Evolutionary conservation across 1,140 invertebrate genomes (phyloP), one percentile per base, ranked within the genome.

Genomic region (Palaemon carinicauda): DNA sequence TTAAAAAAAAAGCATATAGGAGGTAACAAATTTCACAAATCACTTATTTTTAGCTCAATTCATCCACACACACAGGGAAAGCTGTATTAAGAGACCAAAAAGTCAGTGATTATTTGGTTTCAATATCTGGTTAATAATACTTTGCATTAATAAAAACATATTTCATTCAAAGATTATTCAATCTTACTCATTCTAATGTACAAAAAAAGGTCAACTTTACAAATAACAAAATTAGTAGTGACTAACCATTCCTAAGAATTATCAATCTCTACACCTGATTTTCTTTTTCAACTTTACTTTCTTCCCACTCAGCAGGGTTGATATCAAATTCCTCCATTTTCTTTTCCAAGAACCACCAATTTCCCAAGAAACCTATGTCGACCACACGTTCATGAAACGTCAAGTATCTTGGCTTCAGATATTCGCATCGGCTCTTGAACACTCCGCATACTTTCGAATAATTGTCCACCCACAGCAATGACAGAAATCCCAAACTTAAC

Each of bases 241-340:
- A 1, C 41, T 41, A 41, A 41, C 1, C 41, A 60, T 17, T 60
- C 56, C 5, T 5, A 15, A 12, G 19, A 7, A 21, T 21, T 5
- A n/a, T 80, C 19, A 19, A 65, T 14, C 41, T 71, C 53, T 29
- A 73, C n/a, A n/a, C n/a, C n/a, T n/a, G n/a, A n/a, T n/a, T n/a
- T 19, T 27, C 1, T 74, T 69, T n/a, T 41, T 56, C n/a, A 21
- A 1, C 73, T 15, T 56, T 41, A 17, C 15, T 69, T 10, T 78
- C 27, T 65, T 21, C 19, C 92, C 92, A 92, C 89, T 93, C 92
- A 41, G 91, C 88, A 24, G 90, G 89, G 88, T 92, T 93, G 29
- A 92, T 88, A 90, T 93, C 92, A 91, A 91, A 93, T 83, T 92
- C 91, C 81, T 87, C 89, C 92, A 93, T 92, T 27, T 90, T 90